Percentiles rank a stretch among this genome's conserved stretches.
Evolutionary conservation across 2,113 vertebrate genomes (phyloP).

Genomic region (Illadopsis cleaveri): DNA sequence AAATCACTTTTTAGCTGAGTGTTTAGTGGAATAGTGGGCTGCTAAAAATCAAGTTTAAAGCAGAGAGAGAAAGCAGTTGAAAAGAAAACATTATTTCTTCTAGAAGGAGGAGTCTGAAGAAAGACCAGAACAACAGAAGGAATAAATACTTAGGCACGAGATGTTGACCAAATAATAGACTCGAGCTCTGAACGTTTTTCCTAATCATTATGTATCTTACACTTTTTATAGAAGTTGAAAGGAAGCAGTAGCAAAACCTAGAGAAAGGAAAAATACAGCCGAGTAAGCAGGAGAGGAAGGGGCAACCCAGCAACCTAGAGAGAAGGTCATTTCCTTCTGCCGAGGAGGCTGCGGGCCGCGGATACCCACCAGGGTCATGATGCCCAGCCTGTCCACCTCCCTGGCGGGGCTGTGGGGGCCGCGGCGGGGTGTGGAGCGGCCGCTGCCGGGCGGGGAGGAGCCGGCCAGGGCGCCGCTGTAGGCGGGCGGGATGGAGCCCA

Average conservation of each 20-base stretch:
- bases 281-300: background rate
- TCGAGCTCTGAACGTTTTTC: background rate
- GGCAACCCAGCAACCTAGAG: background rate
- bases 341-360: accelerated
- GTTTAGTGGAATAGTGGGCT: background rate
- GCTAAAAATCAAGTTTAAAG: background rate
- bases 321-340: background rate
- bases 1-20: background rate
- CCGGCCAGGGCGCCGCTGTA: slow-evolving; percentile 76
- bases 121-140: background rate
- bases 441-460: slow-evolving; percentile 90
- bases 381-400: slow-evolving; percentile 90
- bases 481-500: slow-evolving; percentile 80
- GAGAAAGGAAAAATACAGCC: slow-evolving; percentile 6
- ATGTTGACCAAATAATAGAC: slow-evolving; percentile 6
- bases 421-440: slow-evolving; percentile 88
- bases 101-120: background rate
- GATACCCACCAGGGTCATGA: slow-evolving; percentile 90
- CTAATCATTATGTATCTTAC: slow-evolving; percentile 35
- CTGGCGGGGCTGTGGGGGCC: slow-evolving; percentile 87
- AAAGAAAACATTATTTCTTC: background rate
- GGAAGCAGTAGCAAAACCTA: slow-evolving; percentile 24
- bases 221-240: slow-evolving; percentile 29
- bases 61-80: background rate
- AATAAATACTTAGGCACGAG: slow-evolving; percentile 1